Base-by-base conservation (phyloP, 2,888 invertebrate species). In the Heteropelma amictum region DNA sequence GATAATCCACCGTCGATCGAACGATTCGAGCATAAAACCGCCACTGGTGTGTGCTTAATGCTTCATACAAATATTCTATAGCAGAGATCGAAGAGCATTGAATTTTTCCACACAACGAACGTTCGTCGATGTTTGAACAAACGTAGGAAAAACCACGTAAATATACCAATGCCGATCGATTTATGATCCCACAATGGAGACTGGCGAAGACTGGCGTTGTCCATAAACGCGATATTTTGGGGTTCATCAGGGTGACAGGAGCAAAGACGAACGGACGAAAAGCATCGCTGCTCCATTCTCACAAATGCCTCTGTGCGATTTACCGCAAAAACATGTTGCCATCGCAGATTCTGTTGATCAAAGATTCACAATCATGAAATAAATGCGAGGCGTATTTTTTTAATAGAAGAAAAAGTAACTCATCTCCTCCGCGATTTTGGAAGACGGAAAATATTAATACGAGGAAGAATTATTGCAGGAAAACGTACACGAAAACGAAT, bases 171-270 rank as follows among this genome's bases (percentile, higher is more conserved):
- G 61, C 14, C 60, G 17, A 69, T 68, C 21, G 30, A 60, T 60
- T 69, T 58, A 69, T 60, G 47, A 74, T 74, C 53, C 63, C 28
- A 12, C 64, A 38, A 47, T 74, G 28, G n/a, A 69, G 64, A 33
- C 42, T 38, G 38, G 17, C 17, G 30, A 14, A n/a, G 7, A n/a
- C 30, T 60, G n/a, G n/a, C n/a, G n/a, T 38, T 12, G 7, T 23
- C 1, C 10, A 23, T n/a, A 19, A 17, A 33, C 12, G 19, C 12
- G 21, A 33, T 42, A 30, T 19, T 60, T 58, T 53, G 42, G 69
- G 45, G 38, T 23, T 58, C 30, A 2, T 5, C 17, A 17, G 63
- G 64, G 64, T 60, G 58, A 56, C 23, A 51, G 40, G 21, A n/a
- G n/a, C n/a, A n/a, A n/a, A n/a, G n/a, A n/a, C n/a, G n/a, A n/a